A percentile compares a stretch with the other conserved stretches of the same genome.
These are phyloP conservation scores for Podabrus alpinus DNA, from an alignment of 2,888 invertebrate species.

Conservation along the genomic window DNA sequence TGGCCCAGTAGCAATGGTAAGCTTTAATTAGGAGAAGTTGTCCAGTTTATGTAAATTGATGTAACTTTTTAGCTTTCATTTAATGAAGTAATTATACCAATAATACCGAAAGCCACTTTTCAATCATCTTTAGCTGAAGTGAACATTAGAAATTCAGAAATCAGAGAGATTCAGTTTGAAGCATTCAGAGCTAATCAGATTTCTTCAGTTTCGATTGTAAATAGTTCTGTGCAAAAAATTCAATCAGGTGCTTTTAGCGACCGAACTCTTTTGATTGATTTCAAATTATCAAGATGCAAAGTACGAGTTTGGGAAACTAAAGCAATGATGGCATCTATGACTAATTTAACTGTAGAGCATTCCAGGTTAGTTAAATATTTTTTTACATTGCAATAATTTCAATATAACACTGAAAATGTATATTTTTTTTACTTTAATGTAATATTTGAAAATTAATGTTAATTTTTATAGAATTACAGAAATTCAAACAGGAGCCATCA, in stretches of 20 bases:
- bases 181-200: constrained; percentile 72
- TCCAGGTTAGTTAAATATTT: constrained; percentile 60
- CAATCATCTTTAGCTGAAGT: constrained; percentile 67
- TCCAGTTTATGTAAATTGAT: not conserved
- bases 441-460: not conserved
- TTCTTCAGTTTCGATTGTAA: constrained; percentile 64
- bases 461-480: constrained; percentile 63
- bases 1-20: constrained; percentile 62
- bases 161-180: constrained; percentile 62
- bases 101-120: constrained; percentile 66
- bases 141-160: constrained; percentile 60
- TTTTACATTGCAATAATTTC: not conserved
- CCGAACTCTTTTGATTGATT: constrained; percentile 64
- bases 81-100: constrained; percentile 63
- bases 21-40: constrained; percentile 20
- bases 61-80: constrained; percentile 65
- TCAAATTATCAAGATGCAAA: constrained; percentile 64
- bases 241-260: constrained; percentile 68
- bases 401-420: not conserved
- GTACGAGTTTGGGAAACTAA: constrained; percentile 61
- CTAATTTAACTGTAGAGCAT: constrained; percentile 66
- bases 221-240: constrained; percentile 64
- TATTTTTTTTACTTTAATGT: not conserved
- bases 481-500: constrained; percentile 66
- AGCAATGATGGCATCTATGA: constrained; percentile 67